Base-by-base conservation (phyloP, 2,888 invertebrate genomes). In the Limnephilus marmoratus region DNA sequence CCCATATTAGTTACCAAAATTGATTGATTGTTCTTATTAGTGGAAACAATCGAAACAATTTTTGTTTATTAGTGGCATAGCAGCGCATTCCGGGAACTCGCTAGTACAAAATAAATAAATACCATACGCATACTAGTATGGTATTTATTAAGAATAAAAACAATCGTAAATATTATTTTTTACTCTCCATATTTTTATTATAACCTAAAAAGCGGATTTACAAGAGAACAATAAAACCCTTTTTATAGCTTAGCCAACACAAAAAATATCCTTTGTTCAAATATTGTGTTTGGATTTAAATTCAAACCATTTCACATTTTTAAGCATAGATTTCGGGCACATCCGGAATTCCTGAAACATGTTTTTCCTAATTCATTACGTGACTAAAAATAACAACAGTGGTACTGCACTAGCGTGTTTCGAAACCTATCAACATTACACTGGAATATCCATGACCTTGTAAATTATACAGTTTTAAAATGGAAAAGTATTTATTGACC, bases 291-390 rank as follows among this genome's bases (percentile, higher is more conserved):
- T 9, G 24, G 24, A 68, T 68, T 68, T 68, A 24, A 68, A 68
- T n/a, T 68, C 24, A 68, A 68, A 24, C 68, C 68, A n/a, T 68
- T 68, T 68, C 68, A 41, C 83, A 41, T 37, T 34, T 83, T 83
- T 37, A 34, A 83, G 83, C 83, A 83, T n/a, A 37, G 37, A 83
- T 83, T 83, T 83, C 24, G n/a, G 83, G 11, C 83, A 83, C 7
- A 34, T 37, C 37, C 37, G 83, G 83, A 83, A 83, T 24, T 18
- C 18, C 83, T 41, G 24, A 18, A 24, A 83, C 83, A 83, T 83
- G 83, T 83, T 83, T 83, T 83, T 83, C 24, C 18, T 83, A 83
- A 83, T 83, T 83, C 24, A 83, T 83, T 24, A 34, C 24, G 83
- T 83, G 37, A 83, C 83, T 83, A n/a, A n/a, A 68, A 68, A 68